Base-by-base conservation (phyloP, 2,888 invertebrate species). In the Hypena proboscidalis region DNA sequence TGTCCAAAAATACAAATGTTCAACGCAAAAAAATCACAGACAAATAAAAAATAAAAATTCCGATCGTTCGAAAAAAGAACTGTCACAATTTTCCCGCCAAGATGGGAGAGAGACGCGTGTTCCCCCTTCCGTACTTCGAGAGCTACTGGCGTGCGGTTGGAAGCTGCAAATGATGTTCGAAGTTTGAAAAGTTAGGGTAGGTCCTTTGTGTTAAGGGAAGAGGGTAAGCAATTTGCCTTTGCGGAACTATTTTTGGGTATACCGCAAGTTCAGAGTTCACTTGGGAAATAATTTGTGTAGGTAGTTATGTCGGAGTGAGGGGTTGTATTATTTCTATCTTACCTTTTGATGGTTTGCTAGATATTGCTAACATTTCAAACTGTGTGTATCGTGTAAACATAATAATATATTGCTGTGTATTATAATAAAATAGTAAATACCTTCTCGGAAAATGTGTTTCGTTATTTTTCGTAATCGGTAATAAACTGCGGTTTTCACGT, bases 151-250 rank as follows among this genome's bases (percentile, higher is more conserved):
- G 43, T 49, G 57, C 37, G 49, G 61, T 57, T 49, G 66, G 69
- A 67, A 61, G 70, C 75, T 77, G 75, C 69, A 74, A 80, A 77
- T 80, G 76, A 83, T 68, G 68, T 74, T 76, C 74, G 46, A 65
- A 80, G 74, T 81, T 82, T 74, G 66, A 73, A 78, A 77, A 64
- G 69, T 63, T 65, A 61, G 53, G 67, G 68, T 52, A 58, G 58
- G 54, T 62, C 36, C 35, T 54, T 42, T 31, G 53, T 68, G 51
- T 52, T 41, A 32, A 32, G 61, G 33, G 41, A 37, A 46, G 59
- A 64, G 67, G 35, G 46, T 41, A 34, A 19, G 37, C 13, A 13
- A 21, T 25, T 34, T 38, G 33, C 14, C 5, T 17, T 22, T 39
- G 31, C 34, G 38, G 26, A 51, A 45, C 44, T 40, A 32, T 19